Base-by-base conservation (phyloP, 2,797 vertebrate genomes). In the Hipposideros larvatus region DNA sequence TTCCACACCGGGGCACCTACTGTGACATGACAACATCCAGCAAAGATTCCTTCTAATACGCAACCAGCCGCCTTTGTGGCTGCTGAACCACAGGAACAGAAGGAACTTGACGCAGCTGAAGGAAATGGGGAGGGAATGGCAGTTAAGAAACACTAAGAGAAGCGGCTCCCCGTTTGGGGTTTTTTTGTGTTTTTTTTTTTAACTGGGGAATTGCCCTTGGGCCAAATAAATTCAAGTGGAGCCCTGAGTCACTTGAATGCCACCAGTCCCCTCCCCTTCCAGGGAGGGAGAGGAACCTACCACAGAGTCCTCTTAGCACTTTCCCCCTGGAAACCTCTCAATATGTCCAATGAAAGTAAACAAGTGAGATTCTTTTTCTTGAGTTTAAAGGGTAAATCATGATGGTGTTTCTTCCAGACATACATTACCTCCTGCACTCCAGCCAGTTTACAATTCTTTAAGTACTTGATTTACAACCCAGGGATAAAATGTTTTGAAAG, bases 381-480 rank as follows among this genome's bases (percentile, higher is more conserved):
- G 0, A n/a, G 87, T 85, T 61, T 82, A 88, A 96, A 88, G 93
- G 46, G 87, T 84, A 74, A n/a, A 90, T 46, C 80, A 24, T 4
- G 53, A 61, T 11, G 68, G 87, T 43, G 65, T 75, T 95, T 94
- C 94, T 94, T 65, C 92, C 96, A 96, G 96, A 95, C 74, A 18
- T 37, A 41, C 73, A 71, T 94, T 86, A 95, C 87, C 90, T 86
- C 77, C 73, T 0, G 43, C 85, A 61, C 92, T 92, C 90, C 94
- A 95, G 95, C 55, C 5, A 0, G 94, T 77, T 95, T 91, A 94
- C 63, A 95, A 13, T 71, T 95, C 96, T 61, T 91, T 65, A 92
- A 97, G 94, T 71, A 28, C 90, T 77, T 92, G 96, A 96, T 96
- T 96, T 97, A 96, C 86, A 75, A 55, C 63, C 73, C 70, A 5